Evolutionary conservation across 2,797 vertebrate species (phyloP).

Genomic region (Hippoglossus hippoglossus): DNA sequence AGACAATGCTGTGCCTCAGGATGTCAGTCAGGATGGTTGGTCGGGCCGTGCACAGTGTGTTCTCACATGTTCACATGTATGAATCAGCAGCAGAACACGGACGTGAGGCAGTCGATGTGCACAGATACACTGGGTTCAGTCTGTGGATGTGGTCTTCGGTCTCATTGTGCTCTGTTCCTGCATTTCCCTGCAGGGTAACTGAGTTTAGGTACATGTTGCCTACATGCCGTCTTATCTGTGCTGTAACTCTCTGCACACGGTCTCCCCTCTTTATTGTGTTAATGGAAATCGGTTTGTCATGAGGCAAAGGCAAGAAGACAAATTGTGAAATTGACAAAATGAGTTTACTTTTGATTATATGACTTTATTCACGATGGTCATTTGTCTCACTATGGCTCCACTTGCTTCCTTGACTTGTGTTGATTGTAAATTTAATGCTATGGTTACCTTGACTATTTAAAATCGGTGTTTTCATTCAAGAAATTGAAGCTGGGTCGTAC

Average conservation of each 20-base stretch:
- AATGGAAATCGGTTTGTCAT: background rate
- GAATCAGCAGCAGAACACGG: conserved; percentile 68
- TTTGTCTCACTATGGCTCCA: background rate
- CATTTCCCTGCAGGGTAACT: conserved; percentile 70
- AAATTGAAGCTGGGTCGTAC: conserved; percentile 54
- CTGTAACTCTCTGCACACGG: conserved; percentile 20
- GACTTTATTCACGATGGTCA: background rate
- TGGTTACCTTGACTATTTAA: conserved; percentile 6
- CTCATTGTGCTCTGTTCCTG: conserved; percentile 71
- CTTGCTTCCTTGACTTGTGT: conserved; percentile 1
- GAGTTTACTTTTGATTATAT: conserved; percentile 13
- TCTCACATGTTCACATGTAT: conserved; percentile 55
- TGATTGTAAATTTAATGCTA: background rate
- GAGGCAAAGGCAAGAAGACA: background rate
- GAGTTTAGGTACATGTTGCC: conserved; percentile 48
- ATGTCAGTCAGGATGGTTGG: conserved; percentile 17
- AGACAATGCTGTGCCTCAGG: conserved; percentile 34
- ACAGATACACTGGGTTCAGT: conserved; percentile 58
- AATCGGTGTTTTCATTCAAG: conserved; percentile 38
- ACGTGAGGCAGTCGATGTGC: conserved; percentile 60
- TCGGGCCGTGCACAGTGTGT: conserved; percentile 39
- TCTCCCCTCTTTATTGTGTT: conserved; percentile 2
- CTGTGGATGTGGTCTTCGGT: conserved; percentile 61
- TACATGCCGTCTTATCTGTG: conserved; percentile 45
- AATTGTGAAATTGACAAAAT: conserved; percentile 1